Percentiles rank a stretch among this genome's conserved stretches.
Conservation (phyloP, 2,113 vertebrate species). For the Rana temporaria region DNA sequence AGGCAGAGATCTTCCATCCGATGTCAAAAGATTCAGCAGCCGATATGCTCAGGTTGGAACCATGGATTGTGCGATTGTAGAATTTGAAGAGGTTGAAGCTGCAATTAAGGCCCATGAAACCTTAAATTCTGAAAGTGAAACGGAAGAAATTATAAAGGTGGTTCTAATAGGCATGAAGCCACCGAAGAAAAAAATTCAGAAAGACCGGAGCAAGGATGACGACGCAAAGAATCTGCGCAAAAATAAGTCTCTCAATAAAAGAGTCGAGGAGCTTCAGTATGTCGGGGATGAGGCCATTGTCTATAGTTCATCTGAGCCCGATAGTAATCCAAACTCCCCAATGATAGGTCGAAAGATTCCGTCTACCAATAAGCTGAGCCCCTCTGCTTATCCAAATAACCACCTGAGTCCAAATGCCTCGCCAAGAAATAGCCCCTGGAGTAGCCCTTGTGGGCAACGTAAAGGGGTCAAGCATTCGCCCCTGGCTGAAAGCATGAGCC, state of each 20-base stretch:
- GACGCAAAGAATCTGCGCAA: conserved; percentile 72
- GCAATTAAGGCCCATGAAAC: conserved; percentile 88
- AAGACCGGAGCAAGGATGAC: conserved; percentile 81
- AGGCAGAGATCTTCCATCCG: conserved; percentile 87
- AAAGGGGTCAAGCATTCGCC: conserved; percentile 86
- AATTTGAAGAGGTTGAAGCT: conserved; percentile 95
- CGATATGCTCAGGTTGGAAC: conserved; percentile 86
- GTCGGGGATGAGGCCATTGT: conserved; percentile 88
- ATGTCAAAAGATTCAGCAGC: conserved; percentile 88
- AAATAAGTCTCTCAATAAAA: conserved; percentile 85
- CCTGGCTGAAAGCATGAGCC: conserved; percentile 80
- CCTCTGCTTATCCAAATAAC: conserved; percentile 77
- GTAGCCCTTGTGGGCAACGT: conserved; percentile 87
- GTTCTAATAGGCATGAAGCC: conserved; percentile 92
- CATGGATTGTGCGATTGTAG: conserved; percentile 91
- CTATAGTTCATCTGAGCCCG: conserved; percentile 93
- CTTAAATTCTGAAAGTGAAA: conserved; percentile 71
- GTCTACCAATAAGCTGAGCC: conserved; percentile 82
- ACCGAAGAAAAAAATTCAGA: conserved; percentile 91
- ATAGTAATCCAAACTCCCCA: conserved; percentile 90
- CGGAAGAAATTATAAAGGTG: conserved; percentile 78
- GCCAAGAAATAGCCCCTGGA: conserved; percentile 92
- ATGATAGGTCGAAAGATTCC: conserved; percentile 77
- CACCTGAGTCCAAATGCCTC: conserved; percentile 90
- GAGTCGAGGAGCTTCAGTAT: conserved; percentile 91